A percentile compares a stretch with the other conserved stretches of the same genome.
Evolutionary conservation across 2,113 vertebrate genomes (phyloP).

Genomic region (Tetrao urogallus): DNA sequence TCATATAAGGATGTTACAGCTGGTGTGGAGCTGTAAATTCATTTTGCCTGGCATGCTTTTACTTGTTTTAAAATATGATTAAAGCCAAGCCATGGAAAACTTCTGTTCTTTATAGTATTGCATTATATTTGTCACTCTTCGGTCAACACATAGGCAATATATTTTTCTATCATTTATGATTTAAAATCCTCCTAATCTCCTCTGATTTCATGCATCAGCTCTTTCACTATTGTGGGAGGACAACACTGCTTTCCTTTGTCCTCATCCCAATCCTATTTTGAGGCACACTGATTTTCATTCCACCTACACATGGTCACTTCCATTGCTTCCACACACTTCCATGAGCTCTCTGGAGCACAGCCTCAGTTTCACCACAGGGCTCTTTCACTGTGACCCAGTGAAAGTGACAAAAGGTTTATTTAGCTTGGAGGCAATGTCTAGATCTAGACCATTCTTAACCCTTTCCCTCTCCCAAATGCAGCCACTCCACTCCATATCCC

Average conservation of each 20-base stretch:
- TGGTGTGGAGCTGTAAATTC: background rate
- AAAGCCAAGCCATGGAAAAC: background rate
- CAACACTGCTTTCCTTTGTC: background rate
- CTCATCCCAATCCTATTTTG: background rate
- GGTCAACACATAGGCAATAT: background rate
- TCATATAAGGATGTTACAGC: background rate
- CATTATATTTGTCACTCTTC: background rate
- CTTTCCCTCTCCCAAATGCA: background rate
- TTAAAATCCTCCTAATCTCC: background rate
- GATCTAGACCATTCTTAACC: background rate
- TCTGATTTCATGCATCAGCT: background rate
- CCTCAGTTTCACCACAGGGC: background rate
- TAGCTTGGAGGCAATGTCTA: background rate
- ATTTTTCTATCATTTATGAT: background rate
- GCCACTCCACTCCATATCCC: background rate
- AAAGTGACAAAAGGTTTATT: background rate
- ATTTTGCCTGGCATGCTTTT: background rate
- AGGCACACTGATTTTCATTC: background rate
- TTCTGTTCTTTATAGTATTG: background rate
- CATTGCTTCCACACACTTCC: background rate
- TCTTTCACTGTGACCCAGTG: background rate
- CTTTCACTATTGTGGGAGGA: background rate
- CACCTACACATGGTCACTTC: background rate
- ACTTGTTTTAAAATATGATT: background rate
- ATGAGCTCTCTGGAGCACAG: background rate